phyloP scores from a whole-genome alignment of 1,140 invertebrate genomes.

The Neodiprion lecontei region DNA sequence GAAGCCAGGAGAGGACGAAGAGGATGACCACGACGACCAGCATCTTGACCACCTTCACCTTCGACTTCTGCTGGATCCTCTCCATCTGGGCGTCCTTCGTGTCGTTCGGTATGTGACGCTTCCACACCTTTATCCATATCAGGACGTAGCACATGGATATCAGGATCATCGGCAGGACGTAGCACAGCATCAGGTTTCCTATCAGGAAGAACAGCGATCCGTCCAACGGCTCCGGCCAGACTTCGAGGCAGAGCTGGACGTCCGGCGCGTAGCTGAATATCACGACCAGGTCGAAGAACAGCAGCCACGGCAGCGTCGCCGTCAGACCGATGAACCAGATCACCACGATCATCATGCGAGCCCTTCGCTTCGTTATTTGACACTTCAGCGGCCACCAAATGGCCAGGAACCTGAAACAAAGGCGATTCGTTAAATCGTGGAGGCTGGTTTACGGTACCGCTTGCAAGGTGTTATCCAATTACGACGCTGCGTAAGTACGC shows the following conservation, averaged over 20 bases:
- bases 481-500: too few species aligned
- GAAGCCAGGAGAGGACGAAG: slow-evolving; percentile 94
- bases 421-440: too few species aligned
- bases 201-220: slow-evolving; percentile 87
- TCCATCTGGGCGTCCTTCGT: slow-evolving; percentile 92
- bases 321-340: slow-evolving; percentile 89
- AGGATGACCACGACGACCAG: slow-evolving; percentile 92
- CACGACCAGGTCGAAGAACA: slow-evolving; percentile 86
- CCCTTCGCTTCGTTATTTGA: slow-evolving; percentile 87
- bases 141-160: slow-evolving; percentile 92
- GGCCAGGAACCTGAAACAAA: slow-evolving; percentile 87
- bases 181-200: slow-evolving; percentile 89
- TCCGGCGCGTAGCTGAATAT: slow-evolving; percentile 76
- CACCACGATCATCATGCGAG: slow-evolving; percentile 84
- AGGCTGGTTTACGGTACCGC: too few species aligned
- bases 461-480: too few species aligned
- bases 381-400: slow-evolving; percentile 94
- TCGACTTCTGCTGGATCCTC: slow-evolving; percentile 89
- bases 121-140: slow-evolving; percentile 92
- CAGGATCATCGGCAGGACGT: slow-evolving; percentile 89
- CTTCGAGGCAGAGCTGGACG: slow-evolving; percentile 79
- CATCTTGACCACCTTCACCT: slow-evolving; percentile 97
- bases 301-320: slow-evolving; percentile 86
- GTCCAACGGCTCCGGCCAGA: slow-evolving; percentile 83
- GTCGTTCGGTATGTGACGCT: slow-evolving; percentile 85